A percentile compares a stretch with the other conserved stretches of the same genome.
Conservation (phyloP, 2,113 vertebrate genomes). For the Sminthopsis crassicaudata region DNA sequence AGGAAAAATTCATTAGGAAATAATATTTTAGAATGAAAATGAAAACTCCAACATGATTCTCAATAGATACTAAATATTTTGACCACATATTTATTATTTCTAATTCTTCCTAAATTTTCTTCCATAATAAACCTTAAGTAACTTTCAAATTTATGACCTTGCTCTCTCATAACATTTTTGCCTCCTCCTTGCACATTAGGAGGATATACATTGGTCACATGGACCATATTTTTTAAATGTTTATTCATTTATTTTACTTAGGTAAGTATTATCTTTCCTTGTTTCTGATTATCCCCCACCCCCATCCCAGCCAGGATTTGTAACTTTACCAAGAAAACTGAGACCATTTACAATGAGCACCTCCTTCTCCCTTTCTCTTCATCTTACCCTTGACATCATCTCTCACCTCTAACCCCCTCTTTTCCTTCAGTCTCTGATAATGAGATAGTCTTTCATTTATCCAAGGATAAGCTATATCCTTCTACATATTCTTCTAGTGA, state of each 20-base stretch:
- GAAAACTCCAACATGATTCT: background rate
- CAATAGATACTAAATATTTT: background rate
- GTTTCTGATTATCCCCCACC: no score
- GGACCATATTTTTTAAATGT: background rate
- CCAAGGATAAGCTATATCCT: background rate
- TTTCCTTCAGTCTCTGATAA: background rate
- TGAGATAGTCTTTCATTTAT: background rate
- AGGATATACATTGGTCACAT: background rate
- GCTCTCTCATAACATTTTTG: background rate
- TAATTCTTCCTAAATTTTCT: background rate
- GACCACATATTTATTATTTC: background rate
- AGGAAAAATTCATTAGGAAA: slow-evolving; percentile 6
- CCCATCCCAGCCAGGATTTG: background rate
- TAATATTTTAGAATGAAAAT: background rate
- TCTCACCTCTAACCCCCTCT: background rate
- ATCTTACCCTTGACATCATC: background rate
- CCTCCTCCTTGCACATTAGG: background rate
- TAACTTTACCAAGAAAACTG: background rate
- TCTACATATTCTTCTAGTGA: background rate
- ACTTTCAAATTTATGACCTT: slow-evolving; percentile 12
- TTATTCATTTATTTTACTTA: background rate
- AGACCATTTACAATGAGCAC: background rate
- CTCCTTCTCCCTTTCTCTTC: background rate
- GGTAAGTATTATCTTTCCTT: background rate
- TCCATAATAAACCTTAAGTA: background rate